Conservation (phyloP, 2,113 vertebrate genomes). For the Cyanistes caeruleus region DNA sequence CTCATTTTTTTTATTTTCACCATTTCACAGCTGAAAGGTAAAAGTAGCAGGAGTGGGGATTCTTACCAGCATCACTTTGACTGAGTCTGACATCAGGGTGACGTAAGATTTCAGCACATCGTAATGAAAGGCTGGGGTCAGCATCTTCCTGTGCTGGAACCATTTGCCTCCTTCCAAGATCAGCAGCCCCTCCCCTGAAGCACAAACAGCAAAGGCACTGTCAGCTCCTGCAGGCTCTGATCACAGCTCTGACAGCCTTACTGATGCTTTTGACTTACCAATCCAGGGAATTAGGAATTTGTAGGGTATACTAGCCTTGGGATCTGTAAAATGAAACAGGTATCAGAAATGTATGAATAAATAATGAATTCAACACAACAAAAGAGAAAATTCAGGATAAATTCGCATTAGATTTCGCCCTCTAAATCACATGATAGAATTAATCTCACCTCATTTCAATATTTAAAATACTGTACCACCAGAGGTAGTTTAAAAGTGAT, state of each 20-base stretch:
- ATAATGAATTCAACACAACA: background rate
- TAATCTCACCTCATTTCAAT: background rate
- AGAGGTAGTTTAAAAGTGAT: background rate
- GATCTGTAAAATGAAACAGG: conserved; percentile 6
- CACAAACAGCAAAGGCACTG: background rate
- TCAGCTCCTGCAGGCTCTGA: background rate
- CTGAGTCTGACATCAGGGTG: conserved; percentile 78
- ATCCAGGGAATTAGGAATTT: conserved; percentile 30
- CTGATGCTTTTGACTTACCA: background rate
- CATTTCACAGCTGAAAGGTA: background rate
- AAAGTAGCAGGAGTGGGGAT: background rate
- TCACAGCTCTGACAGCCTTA: background rate
- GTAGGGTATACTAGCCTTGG: background rate
- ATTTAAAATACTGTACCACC: background rate
- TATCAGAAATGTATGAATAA: background rate
- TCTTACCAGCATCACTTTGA: conserved; percentile 84
- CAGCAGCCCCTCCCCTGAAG: conserved; percentile 84
- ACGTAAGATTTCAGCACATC: conserved; percentile 85
- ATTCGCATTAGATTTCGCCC: rapidly evolving
- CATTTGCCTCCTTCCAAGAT: conserved; percentile 81
- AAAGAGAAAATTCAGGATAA: background rate
- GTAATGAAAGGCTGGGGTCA: conserved; percentile 90
- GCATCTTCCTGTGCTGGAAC: conserved; percentile 84
- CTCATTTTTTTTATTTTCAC: background rate
- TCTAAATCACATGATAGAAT: background rate